These are phyloP conservation scores for Pogona vitticeps DNA, from an alignment of 2,113 vertebrate species.

Conservation along the genomic window DNA sequence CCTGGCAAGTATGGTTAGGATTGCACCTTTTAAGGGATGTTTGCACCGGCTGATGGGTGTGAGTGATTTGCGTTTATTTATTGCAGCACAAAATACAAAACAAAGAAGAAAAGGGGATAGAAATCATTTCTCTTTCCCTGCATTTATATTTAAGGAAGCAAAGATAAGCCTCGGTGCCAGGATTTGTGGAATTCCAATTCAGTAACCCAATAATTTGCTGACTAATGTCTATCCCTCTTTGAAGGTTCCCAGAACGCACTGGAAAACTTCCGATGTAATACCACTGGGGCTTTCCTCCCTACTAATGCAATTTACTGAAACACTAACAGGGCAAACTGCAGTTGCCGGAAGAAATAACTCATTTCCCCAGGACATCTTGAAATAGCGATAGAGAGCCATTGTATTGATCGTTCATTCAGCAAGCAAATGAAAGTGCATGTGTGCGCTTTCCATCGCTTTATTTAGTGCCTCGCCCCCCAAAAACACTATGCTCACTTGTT, in stretches of 20 bases:
- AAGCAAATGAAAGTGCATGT: not conserved
- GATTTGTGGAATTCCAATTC: not conserved
- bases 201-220: not conserved
- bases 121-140: not conserved
- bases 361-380: conserved; percentile 49
- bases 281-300: conserved; percentile 13
- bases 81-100: not conserved
- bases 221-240: conserved; percentile 30
- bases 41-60: not conserved
- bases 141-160: conserved; percentile 4
- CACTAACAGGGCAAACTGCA: conserved; percentile 25
- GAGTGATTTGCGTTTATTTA: conserved; percentile 14
- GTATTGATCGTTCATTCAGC: not conserved
- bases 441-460: conserved; percentile 11
- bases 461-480: not conserved
- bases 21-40: not conserved
- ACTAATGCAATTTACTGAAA: conserved; percentile 30
- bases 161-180: not conserved
- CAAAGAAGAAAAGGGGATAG: not conserved
- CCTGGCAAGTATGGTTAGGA: not conserved
- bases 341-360: conserved; percentile 12
- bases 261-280: conserved; percentile 59
- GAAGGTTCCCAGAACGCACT: conserved; percentile 40
- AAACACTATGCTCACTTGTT: not conserved
- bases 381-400: conserved; percentile 26